These are phyloP conservation scores for Parapsyche elsis DNA, from an alignment of 1,140 invertebrate species.

Conservation along the genomic window DNA sequence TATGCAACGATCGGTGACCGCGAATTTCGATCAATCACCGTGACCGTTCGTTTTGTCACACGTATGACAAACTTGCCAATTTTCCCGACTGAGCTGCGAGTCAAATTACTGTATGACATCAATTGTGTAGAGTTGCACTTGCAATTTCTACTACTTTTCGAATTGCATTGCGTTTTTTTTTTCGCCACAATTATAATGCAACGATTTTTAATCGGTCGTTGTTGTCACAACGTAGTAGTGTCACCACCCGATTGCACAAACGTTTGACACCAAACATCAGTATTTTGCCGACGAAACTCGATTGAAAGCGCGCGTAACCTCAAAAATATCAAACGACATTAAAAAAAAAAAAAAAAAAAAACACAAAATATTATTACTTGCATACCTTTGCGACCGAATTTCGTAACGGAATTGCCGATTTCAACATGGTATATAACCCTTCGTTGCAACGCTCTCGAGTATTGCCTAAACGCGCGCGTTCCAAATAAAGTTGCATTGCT, in stretches of 20 bases:
- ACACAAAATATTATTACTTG: background rate
- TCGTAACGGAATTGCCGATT: conserved; percentile 48
- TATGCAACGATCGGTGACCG: background rate
- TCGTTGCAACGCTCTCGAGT: background rate
- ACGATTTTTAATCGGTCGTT: conserved; percentile 27
- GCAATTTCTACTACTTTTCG: too few relatives aligned
- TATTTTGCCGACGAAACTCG: background rate
- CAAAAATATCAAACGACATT: conserved; percentile 32
- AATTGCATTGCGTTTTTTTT: background rate
- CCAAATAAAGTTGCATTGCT: background rate
- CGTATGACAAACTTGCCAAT: too few relatives aligned
- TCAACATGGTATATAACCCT: conserved; percentile 36
- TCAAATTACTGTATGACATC: too few relatives aligned
- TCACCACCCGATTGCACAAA: background rate
- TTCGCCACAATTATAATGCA: conserved; percentile 34
- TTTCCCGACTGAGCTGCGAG: too few relatives aligned
- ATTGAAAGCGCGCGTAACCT: conserved; percentile 31
- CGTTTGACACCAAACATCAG: background rate
- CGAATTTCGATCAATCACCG: background rate
- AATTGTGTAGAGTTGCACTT: too few relatives aligned
- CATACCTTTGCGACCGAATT: conserved; percentile 52
- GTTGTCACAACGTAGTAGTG: conserved; percentile 43
- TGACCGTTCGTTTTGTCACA: too few relatives aligned
- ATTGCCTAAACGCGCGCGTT: conserved; percentile 26
- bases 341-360: background rate